These are phyloP conservation scores for Microctenopoma steveboyesi DNA, from an alignment of 2,797 vertebrate species.

Conservation along the genomic window DNA sequence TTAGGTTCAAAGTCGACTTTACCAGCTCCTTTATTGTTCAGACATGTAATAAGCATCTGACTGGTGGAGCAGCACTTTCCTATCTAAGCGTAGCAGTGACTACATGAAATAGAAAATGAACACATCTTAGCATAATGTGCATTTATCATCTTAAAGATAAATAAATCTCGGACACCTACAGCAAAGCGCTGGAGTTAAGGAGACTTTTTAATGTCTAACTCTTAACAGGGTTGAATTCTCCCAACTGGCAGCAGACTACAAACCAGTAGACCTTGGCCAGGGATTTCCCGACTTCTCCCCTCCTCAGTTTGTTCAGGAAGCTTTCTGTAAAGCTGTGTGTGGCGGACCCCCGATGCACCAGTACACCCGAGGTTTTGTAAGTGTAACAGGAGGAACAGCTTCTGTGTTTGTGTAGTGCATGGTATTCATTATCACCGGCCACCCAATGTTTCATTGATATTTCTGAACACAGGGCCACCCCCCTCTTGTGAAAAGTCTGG, in stretches of 20 bases:
- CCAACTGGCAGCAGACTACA: conserved; percentile 82
- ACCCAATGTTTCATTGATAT: not conserved
- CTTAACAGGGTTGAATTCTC: conserved; percentile 89
- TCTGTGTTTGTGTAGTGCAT: not conserved
- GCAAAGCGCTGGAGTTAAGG: too few species aligned
- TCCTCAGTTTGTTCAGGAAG: conserved; percentile 87
- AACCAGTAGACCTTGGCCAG: conserved; percentile 92
- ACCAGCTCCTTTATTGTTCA: too few species aligned
- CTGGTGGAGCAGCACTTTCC: too few species aligned
- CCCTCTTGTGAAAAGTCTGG: conserved; percentile 87
- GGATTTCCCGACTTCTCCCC: conserved; percentile 94
- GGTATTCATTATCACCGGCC: not conserved
- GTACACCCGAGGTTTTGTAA: conserved; percentile 93
- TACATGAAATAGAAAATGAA: too few species aligned
- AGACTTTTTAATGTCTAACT: too few species aligned
- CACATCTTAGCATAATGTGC: too few species aligned
- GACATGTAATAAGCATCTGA: too few species aligned
- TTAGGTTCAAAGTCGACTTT: too few species aligned
- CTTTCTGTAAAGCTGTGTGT: conserved; percentile 81
- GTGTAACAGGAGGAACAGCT: conserved; percentile 34
- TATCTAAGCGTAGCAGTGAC: too few species aligned
- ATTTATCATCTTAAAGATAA: too few species aligned
- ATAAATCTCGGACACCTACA: too few species aligned
- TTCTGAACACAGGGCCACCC: conserved; percentile 88
- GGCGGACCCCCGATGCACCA: conserved; percentile 88